Evolutionary conservation across 2,888 invertebrate genomes (phyloP).

Genomic region (Unio pictorum): DNA sequence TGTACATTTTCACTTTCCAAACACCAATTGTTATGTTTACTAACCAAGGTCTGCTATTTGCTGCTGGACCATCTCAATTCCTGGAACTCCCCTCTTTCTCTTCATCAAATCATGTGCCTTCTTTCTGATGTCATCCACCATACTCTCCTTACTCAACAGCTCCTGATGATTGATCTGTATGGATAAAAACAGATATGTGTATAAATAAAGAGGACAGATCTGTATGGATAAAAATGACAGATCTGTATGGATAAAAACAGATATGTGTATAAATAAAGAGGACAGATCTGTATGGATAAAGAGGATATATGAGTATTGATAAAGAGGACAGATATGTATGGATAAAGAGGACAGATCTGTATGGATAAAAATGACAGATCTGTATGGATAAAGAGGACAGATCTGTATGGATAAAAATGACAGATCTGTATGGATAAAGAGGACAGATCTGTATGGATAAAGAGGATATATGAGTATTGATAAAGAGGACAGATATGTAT

Average conservation of each 20-base stretch:
- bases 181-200: constrained; percentile 5
- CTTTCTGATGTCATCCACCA: constrained; percentile 89
- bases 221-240: background rate
- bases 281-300: background rate
- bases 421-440: too few species aligned
- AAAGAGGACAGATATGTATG: too few species aligned
- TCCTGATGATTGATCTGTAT: constrained; percentile 64
- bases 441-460: background rate
- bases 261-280: too few species aligned
- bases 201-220: background rate
- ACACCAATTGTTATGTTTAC: background rate
- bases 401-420: too few species aligned
- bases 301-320: background rate
- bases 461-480: background rate
- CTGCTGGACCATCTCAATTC: constrained; percentile 86
- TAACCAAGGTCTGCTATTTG: constrained; percentile 86
- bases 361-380: background rate
- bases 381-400: too few species aligned
- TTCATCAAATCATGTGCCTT: constrained; percentile 90
- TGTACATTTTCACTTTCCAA: too few species aligned
- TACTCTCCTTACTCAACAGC: constrained; percentile 76
- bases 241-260: too few species aligned
- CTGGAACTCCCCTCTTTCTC: constrained; percentile 87
- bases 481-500: too few species aligned
- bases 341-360: too few species aligned